Evolutionary conservation across 2,888 invertebrate species (phyloP), one percentile per base, ranked within the genome.

Genomic region (Eristalinus sepulchralis): DNA sequence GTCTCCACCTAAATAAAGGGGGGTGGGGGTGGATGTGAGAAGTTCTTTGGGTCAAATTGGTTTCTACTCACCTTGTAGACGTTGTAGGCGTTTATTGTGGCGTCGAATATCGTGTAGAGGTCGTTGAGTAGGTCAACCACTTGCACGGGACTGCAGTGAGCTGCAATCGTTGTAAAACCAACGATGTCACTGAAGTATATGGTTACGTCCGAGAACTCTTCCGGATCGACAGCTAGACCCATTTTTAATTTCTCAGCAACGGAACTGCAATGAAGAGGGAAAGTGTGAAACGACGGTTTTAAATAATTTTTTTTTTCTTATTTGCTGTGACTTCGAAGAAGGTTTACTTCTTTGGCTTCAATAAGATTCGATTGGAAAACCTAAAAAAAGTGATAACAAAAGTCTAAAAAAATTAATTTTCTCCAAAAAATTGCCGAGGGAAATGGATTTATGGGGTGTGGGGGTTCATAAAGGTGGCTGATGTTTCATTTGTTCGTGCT

Each of bases 131-230:
- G 94, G 93, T 97, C 97, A 64, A 97, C 97, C 71, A 98, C 97
- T 94, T 98, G 97, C 90, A 97, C 97, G 55, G 97, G 97, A 64
- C 98, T 97, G 89, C 97, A 97, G 92, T 97, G 96, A 53, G 98
- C 98, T 9, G 98, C 98, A 90, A 98, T 96, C 85, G 96, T 96
- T 71, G 98, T 98, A 94, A 98, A 98, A 71, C 97, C 98, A 90
- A 98, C 98, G 91, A 98, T 98, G 92, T 98, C 98, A 89, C 97
- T 96, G 90, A 98, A 98, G 93, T 98, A 98, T 89, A 98, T 97
- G 20, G 98, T 98, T 83, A 98, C 97, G 92, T 97, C 97, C 89
- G 96, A 96, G 93, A 97, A 98, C 90, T 97, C 96, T 92, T 98
- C 98, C 0, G 98, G 98, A 93, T 98, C 97, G 53, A 98, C 98